These are phyloP conservation scores for Gobiocypris rarus DNA, from an alignment of 2,113 vertebrate species.

Conservation along the genomic window DNA sequence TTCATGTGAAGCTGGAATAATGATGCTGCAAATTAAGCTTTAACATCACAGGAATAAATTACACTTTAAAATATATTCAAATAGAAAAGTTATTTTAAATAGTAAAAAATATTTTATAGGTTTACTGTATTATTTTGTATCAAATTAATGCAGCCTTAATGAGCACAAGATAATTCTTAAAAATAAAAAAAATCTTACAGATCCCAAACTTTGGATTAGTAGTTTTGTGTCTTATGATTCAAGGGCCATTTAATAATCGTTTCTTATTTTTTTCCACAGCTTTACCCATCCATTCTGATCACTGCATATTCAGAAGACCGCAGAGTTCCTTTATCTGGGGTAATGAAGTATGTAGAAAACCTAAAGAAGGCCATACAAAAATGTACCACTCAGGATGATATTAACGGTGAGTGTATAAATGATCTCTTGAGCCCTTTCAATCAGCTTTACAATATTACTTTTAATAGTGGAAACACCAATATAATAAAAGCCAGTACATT, in stretches of 20 bases:
- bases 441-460: neutral
- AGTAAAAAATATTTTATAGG: too few relatives aligned
- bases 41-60: too few relatives aligned
- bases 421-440: neutral
- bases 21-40: too few relatives aligned
- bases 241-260: neutral
- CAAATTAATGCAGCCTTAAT: neutral
- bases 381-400: constrained; percentile 58
- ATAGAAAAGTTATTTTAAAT: neutral
- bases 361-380: constrained; percentile 76
- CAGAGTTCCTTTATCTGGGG: constrained; percentile 81
- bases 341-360: constrained; percentile 81
- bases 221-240: neutral
- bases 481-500: neutral
- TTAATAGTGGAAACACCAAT: too few relatives aligned
- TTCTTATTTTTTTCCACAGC: constrained; percentile 66
- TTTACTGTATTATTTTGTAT: neutral
- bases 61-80: too few relatives aligned
- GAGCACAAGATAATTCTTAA: neutral
- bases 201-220: neutral
- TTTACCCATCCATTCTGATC: constrained; percentile 90
- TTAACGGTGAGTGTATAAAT: constrained; percentile 59
- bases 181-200: too few relatives aligned
- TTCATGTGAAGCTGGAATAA: too few relatives aligned
- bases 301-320: constrained; percentile 86